These are phyloP conservation scores for Hirtodrosophila cameraria DNA, from an alignment of 2,888 invertebrate species.

Conservation along the genomic window DNA sequence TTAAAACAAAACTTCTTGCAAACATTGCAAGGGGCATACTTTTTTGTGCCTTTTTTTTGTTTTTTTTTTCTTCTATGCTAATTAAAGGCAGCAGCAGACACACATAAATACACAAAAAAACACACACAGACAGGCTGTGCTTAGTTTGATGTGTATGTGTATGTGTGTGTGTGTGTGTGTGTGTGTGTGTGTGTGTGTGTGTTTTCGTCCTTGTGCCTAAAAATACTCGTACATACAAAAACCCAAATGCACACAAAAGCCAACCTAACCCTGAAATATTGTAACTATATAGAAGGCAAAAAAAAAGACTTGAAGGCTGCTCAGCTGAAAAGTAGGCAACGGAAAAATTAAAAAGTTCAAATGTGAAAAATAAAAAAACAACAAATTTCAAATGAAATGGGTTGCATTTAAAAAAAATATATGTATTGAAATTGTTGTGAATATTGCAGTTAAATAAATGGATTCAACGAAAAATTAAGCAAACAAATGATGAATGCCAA, in stretches of 20 bases:
- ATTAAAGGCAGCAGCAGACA: slow-evolving; percentile 50
- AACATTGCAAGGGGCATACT: slow-evolving; percentile 19
- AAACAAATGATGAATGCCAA: background rate
- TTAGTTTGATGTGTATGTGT: slow-evolving; percentile 28
- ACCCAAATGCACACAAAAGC: slow-evolving; percentile 50
- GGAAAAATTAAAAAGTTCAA: too few relatives aligned
- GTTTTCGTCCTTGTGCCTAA: slow-evolving; percentile 58
- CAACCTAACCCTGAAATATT: slow-evolving; percentile 54
- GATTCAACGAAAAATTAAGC: slow-evolving; percentile 27
- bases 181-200: too few relatives aligned
- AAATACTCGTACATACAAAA: slow-evolving; percentile 27
- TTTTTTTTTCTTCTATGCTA: slow-evolving; percentile 51
- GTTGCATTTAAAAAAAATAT: too few relatives aligned
- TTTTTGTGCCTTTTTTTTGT: slow-evolving; percentile 6
- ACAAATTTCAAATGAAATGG: too few relatives aligned
- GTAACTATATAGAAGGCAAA: slow-evolving; percentile 18
- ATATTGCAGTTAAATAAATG: slow-evolving; percentile 25
- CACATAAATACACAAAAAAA: slow-evolving; percentile 3
- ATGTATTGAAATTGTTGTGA: background rate
- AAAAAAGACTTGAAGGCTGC: slow-evolving; percentile 40
- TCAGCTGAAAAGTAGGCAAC: slow-evolving; percentile 31
- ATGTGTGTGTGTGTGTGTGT: too few relatives aligned
- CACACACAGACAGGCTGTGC: slow-evolving; percentile 12
- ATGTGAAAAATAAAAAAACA: background rate
- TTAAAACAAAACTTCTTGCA: slow-evolving; percentile 20